These are phyloP conservation scores for Nymphalis c-album DNA, from an alignment of 2,888 invertebrate species.

Conservation along the genomic window DNA sequence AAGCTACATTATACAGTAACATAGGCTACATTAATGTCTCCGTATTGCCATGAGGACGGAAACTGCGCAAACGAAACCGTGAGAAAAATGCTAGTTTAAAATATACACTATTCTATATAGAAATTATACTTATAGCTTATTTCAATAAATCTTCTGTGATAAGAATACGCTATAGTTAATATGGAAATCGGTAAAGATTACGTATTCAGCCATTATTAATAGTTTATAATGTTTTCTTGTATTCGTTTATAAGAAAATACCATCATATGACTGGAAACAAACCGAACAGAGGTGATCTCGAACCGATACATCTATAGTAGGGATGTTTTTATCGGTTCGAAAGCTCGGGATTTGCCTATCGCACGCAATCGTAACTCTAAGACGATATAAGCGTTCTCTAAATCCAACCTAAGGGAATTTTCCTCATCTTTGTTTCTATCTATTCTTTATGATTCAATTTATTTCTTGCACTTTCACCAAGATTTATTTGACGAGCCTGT, in stretches of 20 bases:
- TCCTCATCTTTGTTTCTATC: slow-evolving; percentile 65
- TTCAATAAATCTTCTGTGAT: no score
- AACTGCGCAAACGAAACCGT: no score
- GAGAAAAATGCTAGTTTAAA: no score
- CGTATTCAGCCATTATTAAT: no score
- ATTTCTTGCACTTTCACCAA: slow-evolving; percentile 46
- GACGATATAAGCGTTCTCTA: slow-evolving; percentile 69
- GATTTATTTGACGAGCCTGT: no score
- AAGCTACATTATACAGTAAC: no score
- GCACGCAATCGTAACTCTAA: slow-evolving; percentile 68
- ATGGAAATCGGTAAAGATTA: no score
- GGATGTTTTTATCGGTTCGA: slow-evolving; percentile 55
- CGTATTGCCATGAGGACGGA: no score
- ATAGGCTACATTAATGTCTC: no score
- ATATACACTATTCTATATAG: no score
- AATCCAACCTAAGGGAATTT: slow-evolving; percentile 59
- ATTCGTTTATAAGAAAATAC: not conserved
- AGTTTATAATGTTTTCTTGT: not conserved
- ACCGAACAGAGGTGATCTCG: slow-evolving; percentile 13
- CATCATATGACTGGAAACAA: slow-evolving; percentile 12
- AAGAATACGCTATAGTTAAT: no score
- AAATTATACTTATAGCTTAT: no score
- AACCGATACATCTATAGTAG: slow-evolving; percentile 46
- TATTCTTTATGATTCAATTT: slow-evolving; percentile 75
- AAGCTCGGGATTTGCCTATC: slow-evolving; percentile 62